Percentiles rank a stretch among this genome's conserved stretches.
phyloP scores from a whole-genome alignment of 1,140 invertebrate genomes.

The Halesus radiatus region DNA sequence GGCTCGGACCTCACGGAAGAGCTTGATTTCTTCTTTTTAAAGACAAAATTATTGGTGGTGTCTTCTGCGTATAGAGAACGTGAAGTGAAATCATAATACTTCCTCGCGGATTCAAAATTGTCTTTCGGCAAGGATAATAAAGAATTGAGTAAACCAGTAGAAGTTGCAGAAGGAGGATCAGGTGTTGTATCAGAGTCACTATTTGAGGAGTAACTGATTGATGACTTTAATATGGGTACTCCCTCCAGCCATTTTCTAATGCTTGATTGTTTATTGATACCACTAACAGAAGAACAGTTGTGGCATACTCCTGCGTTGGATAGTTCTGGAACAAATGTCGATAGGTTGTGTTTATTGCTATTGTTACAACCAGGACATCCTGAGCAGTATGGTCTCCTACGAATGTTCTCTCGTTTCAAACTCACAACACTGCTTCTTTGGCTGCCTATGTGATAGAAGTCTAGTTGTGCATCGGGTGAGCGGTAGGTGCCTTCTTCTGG shows the following conservation, averaged over 20 bases:
- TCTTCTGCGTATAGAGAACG: conserved; percentile 54
- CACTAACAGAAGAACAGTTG: conserved; percentile 65
- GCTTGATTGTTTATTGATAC: conserved; percentile 78
- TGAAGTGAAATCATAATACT: conserved; percentile 55
- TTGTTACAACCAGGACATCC: conserved; percentile 77
- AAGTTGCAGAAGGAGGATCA: conserved; percentile 57
- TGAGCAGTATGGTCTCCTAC: conserved; percentile 70
- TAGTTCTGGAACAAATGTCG: conserved; percentile 63
- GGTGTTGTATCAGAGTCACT: conserved; percentile 56
- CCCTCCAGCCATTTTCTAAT: conserved; percentile 86
- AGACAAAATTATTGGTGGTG: conserved; percentile 52
- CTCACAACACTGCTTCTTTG: conserved; percentile 71
- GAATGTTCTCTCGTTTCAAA: conserved; percentile 72
- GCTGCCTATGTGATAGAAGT: conserved; percentile 68
- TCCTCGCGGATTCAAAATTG: conserved; percentile 58
- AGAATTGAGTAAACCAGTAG: conserved; percentile 61
- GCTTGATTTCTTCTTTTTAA: conserved; percentile 58
- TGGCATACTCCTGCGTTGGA: conserved; percentile 67
- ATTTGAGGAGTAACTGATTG: conserved; percentile 12
- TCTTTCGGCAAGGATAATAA: conserved; percentile 62
- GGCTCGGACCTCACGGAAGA: conserved; percentile 67
- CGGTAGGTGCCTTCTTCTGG: conserved; percentile 80
- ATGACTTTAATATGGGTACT: conserved; percentile 70
- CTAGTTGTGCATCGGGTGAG: conserved; percentile 65
- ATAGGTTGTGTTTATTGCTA: conserved; percentile 62